Evolutionary conservation across 2,888 invertebrate species (phyloP).

Genomic region (Leptinotarsa juncta): DNA sequence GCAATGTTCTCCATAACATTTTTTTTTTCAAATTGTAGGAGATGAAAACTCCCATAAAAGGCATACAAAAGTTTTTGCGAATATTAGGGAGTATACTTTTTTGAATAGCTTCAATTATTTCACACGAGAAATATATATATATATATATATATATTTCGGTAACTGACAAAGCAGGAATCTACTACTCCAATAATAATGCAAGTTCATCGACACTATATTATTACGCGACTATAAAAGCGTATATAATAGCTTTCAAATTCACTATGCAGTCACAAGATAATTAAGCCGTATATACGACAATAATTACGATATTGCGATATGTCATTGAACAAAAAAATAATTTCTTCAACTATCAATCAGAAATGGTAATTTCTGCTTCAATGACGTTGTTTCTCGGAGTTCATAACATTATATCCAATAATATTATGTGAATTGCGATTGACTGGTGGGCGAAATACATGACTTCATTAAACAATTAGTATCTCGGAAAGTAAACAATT

Average conservation of each 20-base stretch:
- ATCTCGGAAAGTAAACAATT: background rate
- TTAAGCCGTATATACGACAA: conserved; percentile 7
- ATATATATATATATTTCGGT: background rate
- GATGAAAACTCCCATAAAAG: no score
- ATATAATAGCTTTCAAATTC: conserved; percentile 20
- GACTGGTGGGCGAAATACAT: conserved; percentile 6
- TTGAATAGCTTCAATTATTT: no score
- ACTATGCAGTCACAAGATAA: conserved; percentile 13
- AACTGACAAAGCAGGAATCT: background rate
- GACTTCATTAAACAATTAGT: conserved; percentile 20
- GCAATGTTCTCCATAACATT: no score
- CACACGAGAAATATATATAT: background rate
- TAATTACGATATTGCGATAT: conserved; percentile 9
- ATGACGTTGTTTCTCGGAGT: conserved; percentile 3
- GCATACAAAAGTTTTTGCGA: no score
- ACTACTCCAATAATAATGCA: background rate
- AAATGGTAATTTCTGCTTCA: background rate
- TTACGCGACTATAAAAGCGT: conserved; percentile 1
- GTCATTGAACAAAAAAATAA: conserved; percentile 4
- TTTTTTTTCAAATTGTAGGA: no score
- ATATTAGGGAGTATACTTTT: no score
- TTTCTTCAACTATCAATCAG: background rate
- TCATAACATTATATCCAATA: conserved; percentile 1
- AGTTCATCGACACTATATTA: conserved; percentile 1
- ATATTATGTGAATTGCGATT: conserved; percentile 6